Conservation (phyloP, 30 jellyfish, hydroid and myxozoan genomes). For the Nemopilema nomurai region DNA sequence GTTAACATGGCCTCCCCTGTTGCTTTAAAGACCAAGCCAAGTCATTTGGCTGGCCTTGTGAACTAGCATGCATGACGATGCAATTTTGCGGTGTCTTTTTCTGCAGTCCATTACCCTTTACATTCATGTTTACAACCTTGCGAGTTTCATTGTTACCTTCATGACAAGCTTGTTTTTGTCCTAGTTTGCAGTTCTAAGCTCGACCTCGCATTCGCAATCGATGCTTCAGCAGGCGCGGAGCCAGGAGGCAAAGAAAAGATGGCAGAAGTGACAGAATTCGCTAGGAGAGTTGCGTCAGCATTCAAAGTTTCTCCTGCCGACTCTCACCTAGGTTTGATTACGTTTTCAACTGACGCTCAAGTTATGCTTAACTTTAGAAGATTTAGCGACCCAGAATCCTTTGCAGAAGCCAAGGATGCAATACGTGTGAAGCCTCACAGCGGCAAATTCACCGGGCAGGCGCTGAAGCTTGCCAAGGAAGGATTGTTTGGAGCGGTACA, state of each 20-base stretch:
- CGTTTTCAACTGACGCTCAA: constrained; percentile 97
- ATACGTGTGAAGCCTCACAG: constrained; percentile 95
- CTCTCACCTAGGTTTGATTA: constrained; percentile 85
- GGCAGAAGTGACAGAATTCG: constrained; percentile 97
- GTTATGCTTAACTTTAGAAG: constrained; percentile 91
- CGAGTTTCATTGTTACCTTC: no score
- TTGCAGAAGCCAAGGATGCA: constrained; percentile 93
- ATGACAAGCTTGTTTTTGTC: neutral
- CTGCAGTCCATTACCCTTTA: no score
- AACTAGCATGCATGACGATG: no score
- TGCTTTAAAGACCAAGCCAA: no score
- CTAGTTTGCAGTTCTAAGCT: constrained; percentile 90
- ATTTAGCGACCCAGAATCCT: constrained; percentile 86
- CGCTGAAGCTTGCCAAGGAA: constrained; percentile 85
- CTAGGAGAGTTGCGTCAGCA: constrained; percentile 96
- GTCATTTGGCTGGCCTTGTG: no score
- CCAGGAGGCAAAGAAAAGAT: constrained; percentile 97
- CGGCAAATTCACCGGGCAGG: constrained; percentile 95
- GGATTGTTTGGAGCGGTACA: constrained; percentile 84
- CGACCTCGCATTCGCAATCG: constrained; percentile 97
- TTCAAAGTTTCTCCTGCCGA: constrained; percentile 92
- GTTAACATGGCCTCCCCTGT: no score
- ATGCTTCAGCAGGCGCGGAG: constrained; percentile 99
- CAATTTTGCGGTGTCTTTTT: no score
- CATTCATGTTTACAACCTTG: no score